Percentiles rank a stretch among this genome's conserved stretches.
Conservation (phyloP, 2,797 vertebrate genomes). For the Vultur gryphus region DNA sequence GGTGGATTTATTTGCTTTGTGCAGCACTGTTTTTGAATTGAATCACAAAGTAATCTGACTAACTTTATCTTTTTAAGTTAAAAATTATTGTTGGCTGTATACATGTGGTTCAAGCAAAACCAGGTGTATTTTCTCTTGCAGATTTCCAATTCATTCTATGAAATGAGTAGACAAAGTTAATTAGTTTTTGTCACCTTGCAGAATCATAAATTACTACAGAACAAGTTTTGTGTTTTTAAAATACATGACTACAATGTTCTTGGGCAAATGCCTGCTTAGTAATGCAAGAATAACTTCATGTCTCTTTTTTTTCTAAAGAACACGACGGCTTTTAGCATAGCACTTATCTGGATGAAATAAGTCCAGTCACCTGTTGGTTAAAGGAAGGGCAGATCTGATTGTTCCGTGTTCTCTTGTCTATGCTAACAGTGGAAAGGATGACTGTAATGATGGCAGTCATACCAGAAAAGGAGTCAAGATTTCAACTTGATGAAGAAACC, state of each 20-base stretch:
- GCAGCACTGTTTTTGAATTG: background rate
- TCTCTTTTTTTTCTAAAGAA: background rate
- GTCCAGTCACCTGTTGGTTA: background rate
- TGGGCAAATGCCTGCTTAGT: background rate
- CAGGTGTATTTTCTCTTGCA: background rate
- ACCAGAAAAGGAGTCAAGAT: background rate
- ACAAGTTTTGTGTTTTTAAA: background rate
- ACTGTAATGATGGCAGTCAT: background rate
- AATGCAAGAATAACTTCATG: background rate
- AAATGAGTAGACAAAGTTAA: background rate
- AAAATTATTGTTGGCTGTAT: background rate
- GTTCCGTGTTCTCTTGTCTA: background rate
- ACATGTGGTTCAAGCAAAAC: background rate
- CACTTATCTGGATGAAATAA: background rate
- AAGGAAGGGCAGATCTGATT: background rate
- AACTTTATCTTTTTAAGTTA: background rate
- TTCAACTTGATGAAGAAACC: background rate
- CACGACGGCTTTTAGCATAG: background rate
- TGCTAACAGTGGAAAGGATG: background rate
- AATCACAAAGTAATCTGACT: background rate
- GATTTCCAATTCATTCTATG: background rate
- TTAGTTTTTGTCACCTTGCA: background rate
- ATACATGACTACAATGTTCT: background rate
- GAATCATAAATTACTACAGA: background rate
- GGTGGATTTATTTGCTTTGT: background rate